These are phyloP conservation scores for Myxocyprinus asiaticus DNA, from an alignment of 2,113 vertebrate genomes.

Conservation along the genomic window DNA sequence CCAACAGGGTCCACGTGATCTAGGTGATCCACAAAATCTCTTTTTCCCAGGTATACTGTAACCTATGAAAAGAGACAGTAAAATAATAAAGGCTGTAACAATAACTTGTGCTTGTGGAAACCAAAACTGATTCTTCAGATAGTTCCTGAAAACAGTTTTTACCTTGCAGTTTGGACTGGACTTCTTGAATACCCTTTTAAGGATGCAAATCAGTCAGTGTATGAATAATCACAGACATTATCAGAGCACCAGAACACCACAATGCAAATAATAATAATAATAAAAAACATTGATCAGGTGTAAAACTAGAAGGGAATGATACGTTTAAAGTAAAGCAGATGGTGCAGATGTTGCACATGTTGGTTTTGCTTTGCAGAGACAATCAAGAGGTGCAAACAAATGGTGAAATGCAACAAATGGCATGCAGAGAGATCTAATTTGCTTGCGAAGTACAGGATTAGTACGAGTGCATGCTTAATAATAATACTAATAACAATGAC, in stretches of 20 bases:
- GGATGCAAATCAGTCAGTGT: neutral
- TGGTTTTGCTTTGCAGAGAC: neutral
- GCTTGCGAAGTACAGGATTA: neutral
- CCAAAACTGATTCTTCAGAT: neutral
- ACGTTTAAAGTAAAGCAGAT: neutral
- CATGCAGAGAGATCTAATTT: neutral
- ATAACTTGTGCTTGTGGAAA: neutral
- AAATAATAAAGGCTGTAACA: neutral
- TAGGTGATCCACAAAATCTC: conserved; percentile 91
- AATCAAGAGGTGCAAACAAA: neutral
- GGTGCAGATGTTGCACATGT: neutral
- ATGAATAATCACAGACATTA: neutral
- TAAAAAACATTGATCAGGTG: too few relatives aligned
- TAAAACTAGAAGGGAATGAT: too few relatives aligned
- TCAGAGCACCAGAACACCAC: neutral
- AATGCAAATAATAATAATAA: too few relatives aligned
- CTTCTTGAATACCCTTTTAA: conserved; percentile 77
- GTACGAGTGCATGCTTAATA: neutral
- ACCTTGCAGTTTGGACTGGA: conserved; percentile 81
- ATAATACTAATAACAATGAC: neutral
- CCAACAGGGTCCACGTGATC: conserved; percentile 89
- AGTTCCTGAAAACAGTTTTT: neutral
- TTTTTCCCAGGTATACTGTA: conserved; percentile 88
- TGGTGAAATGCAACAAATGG: conserved; percentile 27
- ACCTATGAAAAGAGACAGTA: conserved; percentile 67